Percentiles rank a stretch among this genome's conserved stretches.
Evolutionary conservation across 1,140 invertebrate genomes (phyloP).

Genomic region (Caligus rogercresseyi): DNA sequence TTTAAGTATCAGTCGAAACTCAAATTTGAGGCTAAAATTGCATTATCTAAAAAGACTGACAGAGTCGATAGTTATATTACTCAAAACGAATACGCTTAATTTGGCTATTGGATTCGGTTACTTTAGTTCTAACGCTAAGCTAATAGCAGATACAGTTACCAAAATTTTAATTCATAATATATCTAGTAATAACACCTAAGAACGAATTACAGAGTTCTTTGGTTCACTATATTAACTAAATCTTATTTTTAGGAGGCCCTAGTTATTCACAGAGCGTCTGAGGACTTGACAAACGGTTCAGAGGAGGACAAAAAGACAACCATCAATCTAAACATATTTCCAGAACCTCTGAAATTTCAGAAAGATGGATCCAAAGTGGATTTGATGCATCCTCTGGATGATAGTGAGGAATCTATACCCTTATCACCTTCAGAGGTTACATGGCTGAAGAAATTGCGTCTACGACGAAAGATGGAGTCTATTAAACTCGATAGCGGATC

Average conservation of each 20-base stretch:
- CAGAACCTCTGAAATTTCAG: neutral
- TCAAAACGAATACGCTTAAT: too few relatives aligned
- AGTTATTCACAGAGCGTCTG: neutral
- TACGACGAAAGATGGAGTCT: neutral
- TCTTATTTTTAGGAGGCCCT: neutral
- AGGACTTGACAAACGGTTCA: neutral
- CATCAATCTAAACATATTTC: neutral
- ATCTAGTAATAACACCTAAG: too few relatives aligned
- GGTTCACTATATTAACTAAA: too few relatives aligned
- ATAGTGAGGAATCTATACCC: neutral
- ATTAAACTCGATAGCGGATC: neutral
- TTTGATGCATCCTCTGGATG: neutral
- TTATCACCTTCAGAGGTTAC: neutral
- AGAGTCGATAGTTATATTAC: too few relatives aligned
- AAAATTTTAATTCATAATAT: too few relatives aligned
- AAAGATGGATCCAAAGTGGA: neutral
- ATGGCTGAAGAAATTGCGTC: neutral
- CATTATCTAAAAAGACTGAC: too few relatives aligned
- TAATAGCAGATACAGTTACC: too few relatives aligned
- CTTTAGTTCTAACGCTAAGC: too few relatives aligned
- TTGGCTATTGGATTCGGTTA: too few relatives aligned
- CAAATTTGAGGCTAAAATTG: too few relatives aligned
- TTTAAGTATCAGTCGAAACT: too few relatives aligned
- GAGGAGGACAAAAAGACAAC: neutral
- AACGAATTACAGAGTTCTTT: too few relatives aligned